Conservation (phyloP, 2,888 invertebrate genomes). For the Mamestra brassicae region DNA sequence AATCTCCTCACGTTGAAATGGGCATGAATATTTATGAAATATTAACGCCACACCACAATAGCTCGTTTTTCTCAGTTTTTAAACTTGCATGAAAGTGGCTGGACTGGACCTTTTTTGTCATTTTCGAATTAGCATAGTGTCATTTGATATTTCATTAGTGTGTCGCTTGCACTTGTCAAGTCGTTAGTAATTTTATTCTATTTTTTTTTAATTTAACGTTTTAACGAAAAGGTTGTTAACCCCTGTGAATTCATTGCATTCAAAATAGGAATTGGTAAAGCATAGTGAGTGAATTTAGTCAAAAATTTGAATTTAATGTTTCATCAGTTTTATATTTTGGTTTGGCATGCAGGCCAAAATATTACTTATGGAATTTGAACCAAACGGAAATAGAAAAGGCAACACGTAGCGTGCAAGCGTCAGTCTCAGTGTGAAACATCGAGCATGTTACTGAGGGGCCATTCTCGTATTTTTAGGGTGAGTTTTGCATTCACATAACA, state of each 20-base stretch:
- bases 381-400: constrained; percentile 16
- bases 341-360: background rate
- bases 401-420: background rate
- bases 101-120: constrained; percentile 17
- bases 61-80: constrained; percentile 32
- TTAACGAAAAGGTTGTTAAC: background rate
- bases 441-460: background rate
- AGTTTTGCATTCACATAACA: no score
- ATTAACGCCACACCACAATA: constrained; percentile 53
- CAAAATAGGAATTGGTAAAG: background rate
- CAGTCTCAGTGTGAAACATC: background rate
- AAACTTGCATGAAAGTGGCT: constrained; percentile 36
- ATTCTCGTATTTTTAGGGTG: no score
- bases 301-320: background rate
- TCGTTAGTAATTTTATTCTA: background rate
- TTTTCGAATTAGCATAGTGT: constrained; percentile 5
- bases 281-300: background rate
- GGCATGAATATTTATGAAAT: constrained; percentile 61
- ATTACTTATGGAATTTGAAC: background rate
- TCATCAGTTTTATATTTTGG: background rate
- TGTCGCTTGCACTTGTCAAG: background rate
- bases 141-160: constrained; percentile 29
- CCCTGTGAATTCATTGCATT: background rate
- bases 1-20: constrained; percentile 48
- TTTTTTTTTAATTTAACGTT: background rate